phyloP scores from a whole-genome alignment of 1,140 invertebrate species.

The Cotesia glomerata region DNA sequence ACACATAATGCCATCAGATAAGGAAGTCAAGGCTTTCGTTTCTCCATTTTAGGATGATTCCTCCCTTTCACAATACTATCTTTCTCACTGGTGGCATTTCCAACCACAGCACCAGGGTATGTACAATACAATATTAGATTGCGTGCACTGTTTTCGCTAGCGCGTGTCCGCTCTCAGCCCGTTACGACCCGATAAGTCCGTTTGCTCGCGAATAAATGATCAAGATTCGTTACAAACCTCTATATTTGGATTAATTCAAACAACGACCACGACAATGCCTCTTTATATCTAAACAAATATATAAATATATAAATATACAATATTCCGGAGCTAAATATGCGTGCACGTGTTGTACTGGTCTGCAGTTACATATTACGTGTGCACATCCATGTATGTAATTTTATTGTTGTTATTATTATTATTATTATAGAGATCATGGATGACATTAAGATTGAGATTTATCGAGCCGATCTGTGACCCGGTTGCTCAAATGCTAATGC shows the following conservation, averaged over 20 bases:
- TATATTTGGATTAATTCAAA: conserved; percentile 42
- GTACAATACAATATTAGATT: conserved; percentile 11
- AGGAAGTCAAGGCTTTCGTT: conserved; percentile 1
- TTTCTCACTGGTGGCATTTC: background rate
- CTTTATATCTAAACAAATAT: conserved; percentile 11
- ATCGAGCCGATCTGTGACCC: conserved; percentile 31
- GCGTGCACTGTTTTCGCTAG: conserved; percentile 25
- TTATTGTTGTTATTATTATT: background rate
- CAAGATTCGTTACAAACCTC: conserved; percentile 42
- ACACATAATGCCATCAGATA: background rate
- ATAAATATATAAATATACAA: conserved; percentile 7
- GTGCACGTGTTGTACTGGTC: conserved; percentile 3
- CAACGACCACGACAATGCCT: conserved; percentile 32
- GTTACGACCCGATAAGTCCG: conserved; percentile 24
- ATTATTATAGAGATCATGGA: conserved; percentile 1
- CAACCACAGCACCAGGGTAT: background rate
- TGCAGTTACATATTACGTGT: background rate
- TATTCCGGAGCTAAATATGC: conserved; percentile 16
- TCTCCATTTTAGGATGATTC: conserved; percentile 36
- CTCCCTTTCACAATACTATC: conserved; percentile 23
- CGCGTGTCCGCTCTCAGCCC: conserved; percentile 9
- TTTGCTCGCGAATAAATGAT: conserved; percentile 29
- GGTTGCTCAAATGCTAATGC: background rate
- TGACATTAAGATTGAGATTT: conserved; percentile 36
- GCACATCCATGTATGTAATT: background rate